Evolutionary conservation across 2,888 invertebrate genomes (phyloP).

Genomic region (Apoderus coryli): DNA sequence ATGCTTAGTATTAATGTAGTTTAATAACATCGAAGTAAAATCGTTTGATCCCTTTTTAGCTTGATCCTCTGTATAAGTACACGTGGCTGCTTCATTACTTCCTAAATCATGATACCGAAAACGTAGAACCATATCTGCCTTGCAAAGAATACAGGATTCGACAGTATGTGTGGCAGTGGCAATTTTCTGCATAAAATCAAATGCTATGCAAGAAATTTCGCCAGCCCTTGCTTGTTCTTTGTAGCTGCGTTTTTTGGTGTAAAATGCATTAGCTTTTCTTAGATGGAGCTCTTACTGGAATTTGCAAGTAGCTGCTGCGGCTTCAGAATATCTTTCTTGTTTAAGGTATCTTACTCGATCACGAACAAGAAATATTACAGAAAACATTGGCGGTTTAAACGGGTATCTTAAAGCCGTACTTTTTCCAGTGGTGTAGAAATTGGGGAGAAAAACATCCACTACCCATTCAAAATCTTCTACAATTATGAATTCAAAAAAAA

Average conservation of each 20-base stretch:
- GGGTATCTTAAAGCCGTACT: too few species aligned
- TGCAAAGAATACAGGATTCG: slow-evolving; percentile 14
- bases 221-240: slow-evolving; percentile 12
- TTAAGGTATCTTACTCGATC: too few species aligned
- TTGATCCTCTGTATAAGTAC: slow-evolving; percentile 12
- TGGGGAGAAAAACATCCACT: too few species aligned
- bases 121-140: slow-evolving; percentile 16
- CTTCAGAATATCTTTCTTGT: too few species aligned
- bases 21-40: slow-evolving; percentile 14
- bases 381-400: too few species aligned
- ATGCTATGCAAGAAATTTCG: slow-evolving; percentile 6
- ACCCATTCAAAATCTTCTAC: too few species aligned
- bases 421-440: too few species aligned
- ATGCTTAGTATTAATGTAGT: too few species aligned
- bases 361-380: too few species aligned
- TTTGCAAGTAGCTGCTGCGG: too few species aligned
- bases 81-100: slow-evolving; percentile 13
- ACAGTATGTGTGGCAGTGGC: slow-evolving; percentile 13
- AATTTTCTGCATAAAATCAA: slow-evolving; percentile 17
- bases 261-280: slow-evolving; percentile 6
- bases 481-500: too few species aligned
- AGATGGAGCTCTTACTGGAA: slow-evolving; percentile 9
- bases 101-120: slow-evolving; percentile 16
- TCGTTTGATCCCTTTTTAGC: slow-evolving; percentile 14
- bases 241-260: slow-evolving; percentile 5